Percentiles rank a stretch among this genome's conserved stretches.
These are phyloP conservation scores for Ylistrum balloti DNA, from an alignment of 1,140 invertebrate genomes.

Conservation along the genomic window DNA sequence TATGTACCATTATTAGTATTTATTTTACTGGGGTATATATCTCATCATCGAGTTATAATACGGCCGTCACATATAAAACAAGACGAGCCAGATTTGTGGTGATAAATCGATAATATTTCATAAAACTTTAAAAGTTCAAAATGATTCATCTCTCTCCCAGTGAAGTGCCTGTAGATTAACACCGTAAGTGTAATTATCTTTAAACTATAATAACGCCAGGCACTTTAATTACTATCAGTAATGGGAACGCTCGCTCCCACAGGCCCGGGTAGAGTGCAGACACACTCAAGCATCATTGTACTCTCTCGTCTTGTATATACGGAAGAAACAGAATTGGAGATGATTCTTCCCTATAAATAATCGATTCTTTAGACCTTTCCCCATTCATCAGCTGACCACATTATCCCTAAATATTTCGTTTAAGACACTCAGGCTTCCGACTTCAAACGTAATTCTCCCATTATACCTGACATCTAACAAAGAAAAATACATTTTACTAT, in stretches of 20 bases:
- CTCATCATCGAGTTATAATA: neutral
- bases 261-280: no score
- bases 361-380: neutral
- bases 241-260: neutral
- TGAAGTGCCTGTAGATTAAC: neutral
- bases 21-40: neutral
- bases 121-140: constrained; percentile 31
- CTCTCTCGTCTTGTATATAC: neutral
- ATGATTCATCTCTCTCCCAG: neutral
- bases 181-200: constrained; percentile 1
- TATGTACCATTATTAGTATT: neutral
- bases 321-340: neutral
- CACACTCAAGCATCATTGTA: neutral
- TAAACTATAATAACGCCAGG: constrained; percentile 3
- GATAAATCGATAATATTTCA: constrained; percentile 8
- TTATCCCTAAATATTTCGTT: constrained; percentile 27
- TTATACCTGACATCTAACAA: constrained; percentile 19
- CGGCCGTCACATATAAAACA: neutral
- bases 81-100: no score
- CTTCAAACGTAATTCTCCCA: constrained; percentile 31
- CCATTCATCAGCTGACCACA: neutral
- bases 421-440: neutral
- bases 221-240: neutral
- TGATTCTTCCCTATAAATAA: constrained; percentile 6
- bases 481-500: constrained; percentile 31